Percentiles rank a stretch among this genome's conserved stretches.
Conservation (phyloP, 1,140 invertebrate genomes). For the Musca vetustissima region DNA sequence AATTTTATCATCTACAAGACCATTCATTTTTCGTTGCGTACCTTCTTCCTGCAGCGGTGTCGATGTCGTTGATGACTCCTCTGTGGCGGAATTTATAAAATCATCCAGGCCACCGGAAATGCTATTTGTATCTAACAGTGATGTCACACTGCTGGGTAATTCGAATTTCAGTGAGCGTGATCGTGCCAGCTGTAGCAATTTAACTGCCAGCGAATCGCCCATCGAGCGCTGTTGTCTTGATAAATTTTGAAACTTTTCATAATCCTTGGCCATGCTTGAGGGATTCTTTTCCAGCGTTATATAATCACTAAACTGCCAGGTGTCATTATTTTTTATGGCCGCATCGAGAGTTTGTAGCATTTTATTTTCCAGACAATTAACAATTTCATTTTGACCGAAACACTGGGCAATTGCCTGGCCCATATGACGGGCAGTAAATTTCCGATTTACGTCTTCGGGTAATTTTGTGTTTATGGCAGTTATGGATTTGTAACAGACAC, state of each 20-base stretch:
- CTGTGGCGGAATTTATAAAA: slow-evolving; percentile 28
- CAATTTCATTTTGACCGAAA: slow-evolving; percentile 41
- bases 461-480: background rate
- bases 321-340: slow-evolving; percentile 60
- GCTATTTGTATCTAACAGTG: slow-evolving; percentile 9
- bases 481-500: background rate
- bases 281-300: slow-evolving; percentile 58
- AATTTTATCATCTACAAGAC: slow-evolving; percentile 51
- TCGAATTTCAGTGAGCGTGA: slow-evolving; percentile 39
- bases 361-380: slow-evolving; percentile 61
- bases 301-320: slow-evolving; percentile 61
- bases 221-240: slow-evolving; percentile 26
- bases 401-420: slow-evolving; percentile 50
- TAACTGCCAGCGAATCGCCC: slow-evolving; percentile 29
- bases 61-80: slow-evolving; percentile 1
- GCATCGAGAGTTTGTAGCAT: slow-evolving; percentile 60
- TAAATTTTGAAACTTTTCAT: background rate
- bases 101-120: slow-evolving; percentile 49
- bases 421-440: slow-evolving; percentile 34
- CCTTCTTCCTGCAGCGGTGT: slow-evolving; percentile 41
- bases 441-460: too few relatives aligned
- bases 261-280: background rate
- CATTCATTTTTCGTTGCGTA: slow-evolving; percentile 38
- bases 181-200: slow-evolving; percentile 39
- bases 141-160: slow-evolving; percentile 32